Base-by-base conservation (phyloP, 2,113 vertebrate genomes). In the Empidonax alnorum region DNA sequence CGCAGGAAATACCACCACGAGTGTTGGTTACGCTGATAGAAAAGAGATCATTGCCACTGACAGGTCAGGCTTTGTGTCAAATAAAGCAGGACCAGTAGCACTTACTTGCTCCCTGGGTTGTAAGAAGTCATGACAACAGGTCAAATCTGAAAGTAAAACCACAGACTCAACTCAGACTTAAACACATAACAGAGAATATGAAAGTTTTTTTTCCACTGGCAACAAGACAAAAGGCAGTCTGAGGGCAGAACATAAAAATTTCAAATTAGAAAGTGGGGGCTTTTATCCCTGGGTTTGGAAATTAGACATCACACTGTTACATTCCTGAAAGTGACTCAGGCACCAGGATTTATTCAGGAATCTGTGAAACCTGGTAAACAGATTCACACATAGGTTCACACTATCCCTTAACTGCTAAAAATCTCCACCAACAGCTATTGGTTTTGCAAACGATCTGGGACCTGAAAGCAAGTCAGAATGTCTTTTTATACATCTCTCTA, bases 311-410 rank as follows among this genome's bases (percentile, higher is more conserved):
- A 18, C 2, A 7, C 22, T 35, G 10, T 65, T 89, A 52, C 16
- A 39, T 44, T 67, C 55, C 22, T 50, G 66, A 68, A 87, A 85
- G 49, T 15, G 31, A 83, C 58, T 72, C 4, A 3, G 83, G 81
- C 50, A 47, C 42, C 63, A 55, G 58, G 50, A 94, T 80, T 88
- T 89, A 56, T 46, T 94, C 68, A 92, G 73, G 68, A 92, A 49
- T 27, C 85, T 69, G n/a, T 79, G 79, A 94, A 93, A 94, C 42
- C 55, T 39, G 65, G 71, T 84, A 33, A 94, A 92, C 68, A 87
- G 37, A 85, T 96, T 87, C 77, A 91, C 83, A 63, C 89, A 90
- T 61, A 84, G 37, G 72, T 96, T 87, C 77, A 91, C 83, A 50
- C 89, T 68, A 68, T 18, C 76, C 76, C 69, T 37, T 33, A 94